Evolutionary conservation across 2,113 vertebrate genomes (phyloP).

Genomic region (Hippocampus comes): DNA sequence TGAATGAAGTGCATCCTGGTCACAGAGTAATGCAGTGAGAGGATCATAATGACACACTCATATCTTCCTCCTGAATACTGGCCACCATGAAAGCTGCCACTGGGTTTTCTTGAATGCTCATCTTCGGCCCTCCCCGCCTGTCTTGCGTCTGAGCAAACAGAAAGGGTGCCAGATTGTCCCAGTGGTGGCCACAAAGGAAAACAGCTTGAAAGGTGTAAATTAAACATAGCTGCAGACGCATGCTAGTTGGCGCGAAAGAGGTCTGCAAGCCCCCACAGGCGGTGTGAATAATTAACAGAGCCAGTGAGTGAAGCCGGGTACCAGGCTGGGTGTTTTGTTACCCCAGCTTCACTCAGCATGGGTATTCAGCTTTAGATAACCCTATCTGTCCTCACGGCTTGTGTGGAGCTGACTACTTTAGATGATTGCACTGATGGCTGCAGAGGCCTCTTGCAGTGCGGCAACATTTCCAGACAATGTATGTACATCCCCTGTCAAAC

Average conservation of each 20-base stretch:
- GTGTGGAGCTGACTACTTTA: conserved; percentile 52
- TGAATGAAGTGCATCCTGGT: background rate
- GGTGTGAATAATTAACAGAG: conserved; percentile 66
- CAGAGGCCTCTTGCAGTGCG: conserved; percentile 45
- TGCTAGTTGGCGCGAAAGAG: conserved; percentile 26
- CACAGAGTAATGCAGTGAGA: background rate
- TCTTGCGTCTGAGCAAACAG: conserved; percentile 36
- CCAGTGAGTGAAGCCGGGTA: conserved; percentile 47
- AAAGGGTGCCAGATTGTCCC: conserved; percentile 34
- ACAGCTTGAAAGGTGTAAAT: conserved; percentile 51
- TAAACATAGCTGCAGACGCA: conserved; percentile 53
- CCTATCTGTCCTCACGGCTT: conserved; percentile 34
- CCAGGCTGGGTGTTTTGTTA: conserved; percentile 63
- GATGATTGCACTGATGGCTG: conserved; percentile 62
- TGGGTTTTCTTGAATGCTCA: conserved; percentile 34
- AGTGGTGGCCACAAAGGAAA: conserved; percentile 47
- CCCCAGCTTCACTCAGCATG: conserved; percentile 52
- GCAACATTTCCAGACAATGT: conserved; percentile 54
- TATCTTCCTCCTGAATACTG: background rate
- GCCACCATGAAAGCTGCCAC: conserved; percentile 38
- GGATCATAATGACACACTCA: background rate
- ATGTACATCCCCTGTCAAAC: conserved; percentile 50
- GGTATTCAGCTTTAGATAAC: conserved; percentile 60
- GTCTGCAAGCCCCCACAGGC: conserved; percentile 46
- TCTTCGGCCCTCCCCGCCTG: conserved; percentile 8